These are phyloP conservation scores for Trissolcus brochymenae DNA, from an alignment of 2,888 invertebrate species.

Conservation along the genomic window DNA sequence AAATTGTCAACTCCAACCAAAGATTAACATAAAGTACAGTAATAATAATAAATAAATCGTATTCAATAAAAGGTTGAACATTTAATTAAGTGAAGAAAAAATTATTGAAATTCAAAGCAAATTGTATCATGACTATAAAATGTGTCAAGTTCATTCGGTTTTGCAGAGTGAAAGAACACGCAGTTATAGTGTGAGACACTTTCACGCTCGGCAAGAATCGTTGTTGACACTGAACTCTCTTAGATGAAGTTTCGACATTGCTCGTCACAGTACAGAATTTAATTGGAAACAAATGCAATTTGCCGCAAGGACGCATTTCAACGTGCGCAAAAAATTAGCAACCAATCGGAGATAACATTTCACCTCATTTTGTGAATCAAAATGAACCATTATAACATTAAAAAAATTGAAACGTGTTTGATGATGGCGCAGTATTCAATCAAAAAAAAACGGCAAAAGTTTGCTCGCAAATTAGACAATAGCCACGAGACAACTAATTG, in stretches of 20 bases:
- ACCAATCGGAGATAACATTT: too few relatives aligned
- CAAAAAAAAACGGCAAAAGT: neutral
- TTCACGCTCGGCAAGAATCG: conserved; percentile 49
- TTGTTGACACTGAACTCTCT: conserved; percentile 52
- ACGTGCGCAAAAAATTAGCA: too few relatives aligned
- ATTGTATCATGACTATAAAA: conserved; percentile 24
- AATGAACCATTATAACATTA: too few relatives aligned
- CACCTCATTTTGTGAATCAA: too few relatives aligned
- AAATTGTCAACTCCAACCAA: neutral
- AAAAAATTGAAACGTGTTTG: too few relatives aligned
- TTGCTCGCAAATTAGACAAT: too few relatives aligned
- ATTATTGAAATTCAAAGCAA: too few relatives aligned
- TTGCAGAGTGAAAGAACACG: conserved; percentile 31
- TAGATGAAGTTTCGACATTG: conserved; percentile 50
- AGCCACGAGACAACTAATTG: neutral
- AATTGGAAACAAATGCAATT: conserved; percentile 40
- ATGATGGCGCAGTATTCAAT: too few relatives aligned
- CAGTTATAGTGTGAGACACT: conserved; percentile 42
- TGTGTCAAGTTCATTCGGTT: conserved; percentile 53
- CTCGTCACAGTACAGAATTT: conserved; percentile 33
- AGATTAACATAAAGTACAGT: neutral
- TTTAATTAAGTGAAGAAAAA: too few relatives aligned
- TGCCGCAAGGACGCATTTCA: conserved; percentile 26
- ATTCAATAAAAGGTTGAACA: conserved; percentile 21
- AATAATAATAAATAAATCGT: neutral